phyloP scores from a whole-genome alignment of 2,888 invertebrate species.

The Automeris io region DNA sequence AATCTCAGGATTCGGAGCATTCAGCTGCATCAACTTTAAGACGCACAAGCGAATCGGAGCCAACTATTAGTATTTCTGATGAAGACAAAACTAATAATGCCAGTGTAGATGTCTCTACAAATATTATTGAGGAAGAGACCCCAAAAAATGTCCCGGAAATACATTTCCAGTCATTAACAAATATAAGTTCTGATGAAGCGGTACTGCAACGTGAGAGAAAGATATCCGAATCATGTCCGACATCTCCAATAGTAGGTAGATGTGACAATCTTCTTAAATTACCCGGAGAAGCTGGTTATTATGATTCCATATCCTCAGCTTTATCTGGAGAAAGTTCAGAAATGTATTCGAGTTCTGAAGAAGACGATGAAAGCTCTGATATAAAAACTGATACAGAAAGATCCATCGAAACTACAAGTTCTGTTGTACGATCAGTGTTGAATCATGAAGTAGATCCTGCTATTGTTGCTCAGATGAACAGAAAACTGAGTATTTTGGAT shows the following conservation, averaged over 20 bases:
- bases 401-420: conserved; percentile 74
- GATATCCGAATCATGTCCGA: conserved; percentile 65
- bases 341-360: conserved; percentile 59
- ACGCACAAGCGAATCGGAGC: conserved; percentile 63
- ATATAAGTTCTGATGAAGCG: conserved; percentile 40
- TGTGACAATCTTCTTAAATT: conserved; percentile 53
- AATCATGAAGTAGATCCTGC: conserved; percentile 45
- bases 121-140: conserved; percentile 18
- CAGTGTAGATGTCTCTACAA: conserved; percentile 13
- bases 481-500: conserved; percentile 42
- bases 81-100: conserved; percentile 31
- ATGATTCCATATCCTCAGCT: conserved; percentile 60
- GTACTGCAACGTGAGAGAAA: conserved; percentile 34
- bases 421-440: conserved; percentile 74
- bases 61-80: conserved; percentile 40
- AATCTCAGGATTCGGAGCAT: conserved; percentile 69
- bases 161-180: conserved; percentile 53
- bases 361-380: conserved; percentile 67
- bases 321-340: conserved; percentile 67
- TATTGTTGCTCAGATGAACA: conserved; percentile 52
- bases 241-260: conserved; percentile 52
- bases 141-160: conserved; percentile 42
- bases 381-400: conserved; percentile 62
- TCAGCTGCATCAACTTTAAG: conserved; percentile 57
- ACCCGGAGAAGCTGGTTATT: conserved; percentile 53